Percentiles rank a stretch among this genome's conserved stretches.
phyloP scores from a whole-genome alignment of 2,797 vertebrate genomes.

The Alcedo atthis region DNA sequence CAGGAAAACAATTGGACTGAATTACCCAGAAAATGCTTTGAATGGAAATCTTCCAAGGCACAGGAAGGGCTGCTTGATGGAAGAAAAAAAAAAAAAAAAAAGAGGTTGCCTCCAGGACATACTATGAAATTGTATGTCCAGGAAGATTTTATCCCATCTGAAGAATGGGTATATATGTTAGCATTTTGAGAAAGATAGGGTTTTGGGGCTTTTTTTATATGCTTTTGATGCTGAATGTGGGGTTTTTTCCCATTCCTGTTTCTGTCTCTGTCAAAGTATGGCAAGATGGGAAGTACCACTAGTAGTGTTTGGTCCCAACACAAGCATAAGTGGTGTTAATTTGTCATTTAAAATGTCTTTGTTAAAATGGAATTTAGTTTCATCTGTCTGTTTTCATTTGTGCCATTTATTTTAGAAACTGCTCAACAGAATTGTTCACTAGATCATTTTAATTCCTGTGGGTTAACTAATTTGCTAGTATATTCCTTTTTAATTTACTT shows the following conservation, averaged over 20 bases:
- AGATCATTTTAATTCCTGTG: slow-evolving; percentile 43
- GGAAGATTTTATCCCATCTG: not conserved
- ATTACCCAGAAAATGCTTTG: not conserved
- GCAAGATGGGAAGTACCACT: not conserved
- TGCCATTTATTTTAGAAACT: slow-evolving; percentile 12
- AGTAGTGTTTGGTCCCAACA: not conserved
- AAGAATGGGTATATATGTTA: not conserved
- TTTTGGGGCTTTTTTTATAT: not conserved
- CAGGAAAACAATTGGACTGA: not conserved
- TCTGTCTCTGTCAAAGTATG: not conserved
- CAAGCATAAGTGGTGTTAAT: slow-evolving; percentile 19
- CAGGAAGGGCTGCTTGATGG: not conserved
- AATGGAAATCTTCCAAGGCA: not conserved
- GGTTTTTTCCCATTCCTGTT: rapidly evolving
- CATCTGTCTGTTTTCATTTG: not conserved
- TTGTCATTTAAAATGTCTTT: slow-evolving; percentile 29
- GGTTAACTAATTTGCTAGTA: slow-evolving; percentile 27
- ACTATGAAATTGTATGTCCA: not conserved
- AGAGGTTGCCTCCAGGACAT: not conserved
- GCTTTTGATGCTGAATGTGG: not conserved
- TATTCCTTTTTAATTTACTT: not conserved
- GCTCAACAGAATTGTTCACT: not conserved
- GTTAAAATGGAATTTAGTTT: slow-evolving; percentile 23
- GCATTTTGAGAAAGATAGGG: not conserved
- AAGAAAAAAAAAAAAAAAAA: not conserved